Conservation (phyloP, 1,140 invertebrate genomes). For the Trichonephila clavata region DNA sequence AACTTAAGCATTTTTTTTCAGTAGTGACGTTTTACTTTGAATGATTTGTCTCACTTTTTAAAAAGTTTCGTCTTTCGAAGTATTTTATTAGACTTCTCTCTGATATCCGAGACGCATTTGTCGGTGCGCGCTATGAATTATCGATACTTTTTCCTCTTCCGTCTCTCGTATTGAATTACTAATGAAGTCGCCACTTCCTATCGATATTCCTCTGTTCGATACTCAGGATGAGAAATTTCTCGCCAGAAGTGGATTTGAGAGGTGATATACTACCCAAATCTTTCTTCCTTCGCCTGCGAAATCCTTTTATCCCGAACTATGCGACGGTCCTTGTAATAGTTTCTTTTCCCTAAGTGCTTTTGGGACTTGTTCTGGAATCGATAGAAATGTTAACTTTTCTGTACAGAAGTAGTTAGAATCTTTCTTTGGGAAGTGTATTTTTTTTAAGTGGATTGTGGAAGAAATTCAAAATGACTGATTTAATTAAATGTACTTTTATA, state of each 20-base stretch:
- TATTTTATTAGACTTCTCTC: neutral
- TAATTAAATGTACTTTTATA: no score
- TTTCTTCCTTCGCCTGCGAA: neutral
- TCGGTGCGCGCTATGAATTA: constrained; percentile 34
- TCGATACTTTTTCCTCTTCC: constrained; percentile 35
- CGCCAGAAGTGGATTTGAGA: neutral
- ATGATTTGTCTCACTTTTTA: neutral
- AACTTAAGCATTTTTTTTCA: no score
- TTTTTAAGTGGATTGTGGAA: no score
- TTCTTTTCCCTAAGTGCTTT: neutral
- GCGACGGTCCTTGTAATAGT: neutral
- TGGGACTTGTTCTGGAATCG: neutral
- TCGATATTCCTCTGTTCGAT: constrained; percentile 38
- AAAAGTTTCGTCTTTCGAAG: neutral
- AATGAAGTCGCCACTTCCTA: constrained; percentile 54
- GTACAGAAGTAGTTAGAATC: neutral
- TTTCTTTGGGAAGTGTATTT: no score
- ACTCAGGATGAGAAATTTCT: neutral
- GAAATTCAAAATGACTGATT: no score
- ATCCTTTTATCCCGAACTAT: neutral
- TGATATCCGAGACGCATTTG: neutral
- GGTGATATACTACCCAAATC: neutral
- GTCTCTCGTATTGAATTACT: constrained; percentile 40
- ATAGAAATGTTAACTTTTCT: neutral
- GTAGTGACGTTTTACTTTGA: no score